Percentiles rank a stretch among this genome's conserved stretches.
phyloP scores from a whole-genome alignment of 2,888 invertebrate species.

The Phengaris alcon region DNA sequence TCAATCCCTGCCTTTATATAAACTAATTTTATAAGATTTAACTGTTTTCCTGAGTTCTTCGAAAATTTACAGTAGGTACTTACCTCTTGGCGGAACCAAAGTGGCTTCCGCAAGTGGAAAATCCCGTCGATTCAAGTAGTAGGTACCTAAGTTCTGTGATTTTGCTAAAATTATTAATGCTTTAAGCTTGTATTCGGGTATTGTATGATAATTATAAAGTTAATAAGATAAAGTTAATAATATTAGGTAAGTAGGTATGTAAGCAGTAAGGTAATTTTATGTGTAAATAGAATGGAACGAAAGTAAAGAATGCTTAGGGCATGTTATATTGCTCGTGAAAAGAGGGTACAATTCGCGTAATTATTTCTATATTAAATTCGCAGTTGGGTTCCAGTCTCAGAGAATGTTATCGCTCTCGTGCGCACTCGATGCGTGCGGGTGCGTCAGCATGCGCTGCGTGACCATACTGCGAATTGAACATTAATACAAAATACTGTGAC shows the following conservation, averaged over 20 bases:
- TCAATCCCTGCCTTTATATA: too few species aligned
- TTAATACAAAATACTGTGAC: too few species aligned
- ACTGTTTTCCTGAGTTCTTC: too few species aligned
- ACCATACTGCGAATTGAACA: too few species aligned
- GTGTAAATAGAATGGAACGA: constrained; percentile 59
- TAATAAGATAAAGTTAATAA: too few species aligned
- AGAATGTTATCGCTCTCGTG: too few species aligned
- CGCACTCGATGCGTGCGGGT: too few species aligned
- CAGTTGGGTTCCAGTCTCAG: too few species aligned
- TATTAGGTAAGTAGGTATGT: constrained; percentile 30
- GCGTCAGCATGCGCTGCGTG: too few species aligned
- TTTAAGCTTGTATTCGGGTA: constrained; percentile 29
- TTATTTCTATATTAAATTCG: too few species aligned
- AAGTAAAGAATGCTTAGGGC: constrained; percentile 64
- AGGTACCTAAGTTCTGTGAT: not conserved
- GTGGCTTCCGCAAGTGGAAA: not conserved
- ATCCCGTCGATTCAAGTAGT: not conserved
- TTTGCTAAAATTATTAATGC: constrained; percentile 17
- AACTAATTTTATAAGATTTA: too few species aligned
- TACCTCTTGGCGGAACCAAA: not conserved
- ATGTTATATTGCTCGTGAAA: constrained; percentile 57
- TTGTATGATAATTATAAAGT: constrained; percentile 16
- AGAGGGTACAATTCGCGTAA: constrained; percentile 40
- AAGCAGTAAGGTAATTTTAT: constrained; percentile 46
- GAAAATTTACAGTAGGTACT: not conserved